These are phyloP conservation scores for Alloscopus bannaensis DNA, from an alignment of 2,888 invertebrate species.

Conservation along the genomic window DNA sequence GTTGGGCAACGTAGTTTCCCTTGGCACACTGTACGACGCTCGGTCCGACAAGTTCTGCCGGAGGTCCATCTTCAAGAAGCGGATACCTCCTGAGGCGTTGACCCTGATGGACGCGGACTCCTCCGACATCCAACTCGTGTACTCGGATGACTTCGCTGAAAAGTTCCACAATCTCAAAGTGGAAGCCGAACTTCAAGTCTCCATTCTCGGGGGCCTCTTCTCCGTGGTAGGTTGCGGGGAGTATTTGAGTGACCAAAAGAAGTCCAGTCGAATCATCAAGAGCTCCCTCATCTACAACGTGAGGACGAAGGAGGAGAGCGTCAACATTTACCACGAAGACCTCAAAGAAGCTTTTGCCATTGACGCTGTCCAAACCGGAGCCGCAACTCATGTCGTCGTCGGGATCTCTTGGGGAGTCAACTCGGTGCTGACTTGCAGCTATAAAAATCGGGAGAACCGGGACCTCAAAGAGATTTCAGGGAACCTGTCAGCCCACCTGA, in stretches of 20 bases:
- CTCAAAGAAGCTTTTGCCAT: slow-evolving; percentile 38
- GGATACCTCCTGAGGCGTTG: slow-evolving; percentile 5
- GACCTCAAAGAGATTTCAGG: slow-evolving; percentile 39
- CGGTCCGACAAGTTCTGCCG: slow-evolving; percentile 48
- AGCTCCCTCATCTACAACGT: slow-evolving; percentile 51
- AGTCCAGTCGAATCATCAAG: slow-evolving; percentile 44
- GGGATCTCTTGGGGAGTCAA: slow-evolving; percentile 60
- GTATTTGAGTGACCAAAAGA: slow-evolving; percentile 42
- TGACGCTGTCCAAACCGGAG: slow-evolving; percentile 36
- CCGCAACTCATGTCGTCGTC: slow-evolving; percentile 52
- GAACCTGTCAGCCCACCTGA: slow-evolving; percentile 23
- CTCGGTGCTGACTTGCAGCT: slow-evolving; percentile 33
- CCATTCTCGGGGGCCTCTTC: slow-evolving; percentile 36
- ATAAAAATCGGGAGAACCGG: slow-evolving; percentile 43
- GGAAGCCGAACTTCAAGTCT: slow-evolving; percentile 32
- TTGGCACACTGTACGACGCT: slow-evolving; percentile 49
- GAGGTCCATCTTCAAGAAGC: slow-evolving; percentile 35
- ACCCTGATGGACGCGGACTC: slow-evolving; percentile 15
- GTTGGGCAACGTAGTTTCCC: slow-evolving; percentile 27
- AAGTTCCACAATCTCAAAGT: slow-evolving; percentile 48
- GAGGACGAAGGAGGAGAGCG: slow-evolving; percentile 43
- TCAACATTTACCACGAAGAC: slow-evolving; percentile 49
- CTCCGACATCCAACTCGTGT: slow-evolving; percentile 27
- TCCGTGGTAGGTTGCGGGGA: slow-evolving; percentile 33
- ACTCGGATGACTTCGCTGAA: slow-evolving; percentile 33